phyloP scores from a whole-genome alignment of 2,888 invertebrate genomes.

The Barypeithes pellucidus region DNA sequence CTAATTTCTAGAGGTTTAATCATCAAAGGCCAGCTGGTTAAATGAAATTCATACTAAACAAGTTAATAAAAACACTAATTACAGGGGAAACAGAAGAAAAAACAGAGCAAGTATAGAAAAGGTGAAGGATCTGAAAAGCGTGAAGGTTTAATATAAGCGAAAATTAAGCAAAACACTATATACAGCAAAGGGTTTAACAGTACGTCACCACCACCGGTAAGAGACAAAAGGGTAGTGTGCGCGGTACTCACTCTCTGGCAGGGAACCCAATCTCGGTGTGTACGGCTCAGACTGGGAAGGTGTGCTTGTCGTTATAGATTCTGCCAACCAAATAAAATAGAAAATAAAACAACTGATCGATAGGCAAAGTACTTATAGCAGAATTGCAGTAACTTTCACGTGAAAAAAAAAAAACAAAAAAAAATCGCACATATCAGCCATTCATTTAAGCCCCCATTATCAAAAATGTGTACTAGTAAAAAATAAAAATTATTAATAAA shows the following conservation, averaged over 20 bases:
- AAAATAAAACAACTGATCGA: conserved; percentile 52
- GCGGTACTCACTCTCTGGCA: conserved; percentile 53
- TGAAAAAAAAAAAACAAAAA: conserved; percentile 4
- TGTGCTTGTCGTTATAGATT: conserved; percentile 67
- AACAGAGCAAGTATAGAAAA: conserved; percentile 26
- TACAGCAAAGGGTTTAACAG: conserved; percentile 29
- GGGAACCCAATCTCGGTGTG: conserved; percentile 48
- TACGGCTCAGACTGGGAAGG: conserved; percentile 57
- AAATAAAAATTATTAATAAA: no score
- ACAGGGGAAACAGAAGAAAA: conserved; percentile 16
- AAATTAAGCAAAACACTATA: conserved; percentile 38
- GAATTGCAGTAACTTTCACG: conserved; percentile 10
- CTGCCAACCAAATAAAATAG: conserved; percentile 66
- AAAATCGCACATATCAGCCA: conserved; percentile 1
- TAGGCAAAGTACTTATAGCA: conserved; percentile 20
- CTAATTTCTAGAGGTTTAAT: no score
- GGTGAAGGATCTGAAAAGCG: conserved; percentile 30
- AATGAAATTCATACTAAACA: conserved; percentile 6
- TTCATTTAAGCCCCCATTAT: neutral
- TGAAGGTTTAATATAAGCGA: conserved; percentile 22
- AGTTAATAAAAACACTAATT: conserved; percentile 22
- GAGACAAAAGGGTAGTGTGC: conserved; percentile 33
- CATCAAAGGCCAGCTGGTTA: neutral
- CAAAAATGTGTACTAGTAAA: neutral
- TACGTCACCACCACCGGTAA: conserved; percentile 49